Evolutionary conservation across 1,140 invertebrate species (phyloP).

Genomic region (Daktulosphaira vitifoliae): DNA sequence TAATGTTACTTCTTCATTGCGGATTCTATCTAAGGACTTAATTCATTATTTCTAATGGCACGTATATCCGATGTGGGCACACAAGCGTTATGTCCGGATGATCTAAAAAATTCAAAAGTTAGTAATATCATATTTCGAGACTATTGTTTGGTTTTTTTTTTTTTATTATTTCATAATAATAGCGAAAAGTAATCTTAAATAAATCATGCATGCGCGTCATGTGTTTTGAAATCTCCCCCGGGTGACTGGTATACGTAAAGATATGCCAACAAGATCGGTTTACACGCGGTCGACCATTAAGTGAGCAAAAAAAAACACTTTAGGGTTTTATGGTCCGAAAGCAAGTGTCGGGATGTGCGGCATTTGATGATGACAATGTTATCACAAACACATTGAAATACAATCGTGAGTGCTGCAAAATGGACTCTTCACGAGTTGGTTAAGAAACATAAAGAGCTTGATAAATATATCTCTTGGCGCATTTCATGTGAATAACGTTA

Average conservation of each 20-base stretch:
- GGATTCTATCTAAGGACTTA: too few relatives aligned
- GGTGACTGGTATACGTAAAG: background rate
- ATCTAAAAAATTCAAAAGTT: constrained; percentile 7
- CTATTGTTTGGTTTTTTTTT: too few relatives aligned
- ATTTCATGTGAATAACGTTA: too few relatives aligned
- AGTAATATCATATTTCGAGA: constrained; percentile 8
- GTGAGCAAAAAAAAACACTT: constrained; percentile 20
- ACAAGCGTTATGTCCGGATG: background rate
- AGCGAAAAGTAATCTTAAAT: constrained; percentile 24
- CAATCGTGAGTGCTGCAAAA: constrained; percentile 14
- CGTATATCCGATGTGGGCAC: background rate
- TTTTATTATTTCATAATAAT: constrained; percentile 24
- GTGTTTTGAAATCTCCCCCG: background rate
- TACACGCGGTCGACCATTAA: background rate
- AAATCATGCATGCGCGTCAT: constrained; percentile 29
- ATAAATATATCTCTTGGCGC: background rate
- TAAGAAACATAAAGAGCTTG: constrained; percentile 4
- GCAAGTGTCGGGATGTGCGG: constrained; percentile 10
- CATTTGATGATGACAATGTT: too few relatives aligned
- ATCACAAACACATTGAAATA: background rate
- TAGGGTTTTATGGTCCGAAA: constrained; percentile 27
- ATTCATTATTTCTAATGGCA: constrained; percentile 1
- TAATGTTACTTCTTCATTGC: too few relatives aligned
- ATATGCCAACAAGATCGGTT: constrained; percentile 12
- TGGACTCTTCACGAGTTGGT: constrained; percentile 17